Conservation (phyloP, 2,888 invertebrate species). For the Bugulina stolonifera region DNA sequence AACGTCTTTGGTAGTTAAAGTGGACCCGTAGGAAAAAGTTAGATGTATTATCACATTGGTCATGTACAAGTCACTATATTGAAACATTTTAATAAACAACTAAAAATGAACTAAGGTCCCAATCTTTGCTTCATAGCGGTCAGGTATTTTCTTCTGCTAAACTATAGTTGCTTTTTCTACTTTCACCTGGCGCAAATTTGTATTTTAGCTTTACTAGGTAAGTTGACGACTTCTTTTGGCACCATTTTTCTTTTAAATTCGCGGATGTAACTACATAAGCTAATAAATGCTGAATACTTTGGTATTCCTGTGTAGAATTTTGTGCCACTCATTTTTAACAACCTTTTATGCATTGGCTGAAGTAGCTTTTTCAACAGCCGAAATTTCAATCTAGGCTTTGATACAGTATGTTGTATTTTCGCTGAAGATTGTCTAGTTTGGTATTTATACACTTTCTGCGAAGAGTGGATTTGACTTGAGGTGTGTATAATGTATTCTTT, state of each 20-base stretch:
- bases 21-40: no score
- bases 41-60: no score
- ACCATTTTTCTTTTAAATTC: not conserved
- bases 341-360: not conserved
- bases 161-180: not conserved
- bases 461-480: no score
- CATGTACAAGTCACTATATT: no score
- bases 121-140: not conserved
- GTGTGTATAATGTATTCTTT: no score
- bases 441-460: no score
- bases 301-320: not conserved
- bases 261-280: not conserved
- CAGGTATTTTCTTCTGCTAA: not conserved
- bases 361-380: not conserved
- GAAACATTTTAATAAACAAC: no score
- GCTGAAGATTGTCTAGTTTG: no score
- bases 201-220: not conserved
- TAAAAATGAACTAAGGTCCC: not conserved
- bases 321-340: not conserved
- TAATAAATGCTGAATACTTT: not conserved
- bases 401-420: no score
- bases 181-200: no score
- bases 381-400: no score
- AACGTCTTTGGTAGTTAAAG: no score
- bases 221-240: not conserved